phyloP scores from a whole-genome alignment of 2,888 invertebrate species.

The Portevinia maculata region DNA sequence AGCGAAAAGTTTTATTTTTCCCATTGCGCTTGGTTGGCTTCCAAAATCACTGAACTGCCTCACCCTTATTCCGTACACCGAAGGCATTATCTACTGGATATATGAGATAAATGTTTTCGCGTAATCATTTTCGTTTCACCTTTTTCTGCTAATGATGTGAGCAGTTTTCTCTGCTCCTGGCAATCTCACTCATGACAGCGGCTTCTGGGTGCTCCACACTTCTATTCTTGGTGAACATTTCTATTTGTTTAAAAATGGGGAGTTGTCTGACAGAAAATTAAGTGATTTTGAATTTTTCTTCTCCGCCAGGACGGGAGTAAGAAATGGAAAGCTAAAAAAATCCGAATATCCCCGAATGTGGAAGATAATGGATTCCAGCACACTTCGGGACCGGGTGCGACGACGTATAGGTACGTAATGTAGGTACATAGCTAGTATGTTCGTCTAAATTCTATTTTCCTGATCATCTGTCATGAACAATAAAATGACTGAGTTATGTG shows the following conservation, averaged over 20 bases:
- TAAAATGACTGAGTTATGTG: conserved; percentile 71
- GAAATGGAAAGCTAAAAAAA: conserved; percentile 13
- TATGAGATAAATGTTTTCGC: conserved; percentile 73
- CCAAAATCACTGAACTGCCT: conserved; percentile 47
- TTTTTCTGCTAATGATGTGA: conserved; percentile 70
- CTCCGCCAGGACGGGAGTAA: conserved; percentile 1
- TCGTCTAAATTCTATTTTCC: conserved; percentile 70
- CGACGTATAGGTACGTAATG: conserved; percentile 24
- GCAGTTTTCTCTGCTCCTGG: conserved; percentile 32
- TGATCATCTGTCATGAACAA: conserved; percentile 74
- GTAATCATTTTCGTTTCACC: conserved; percentile 72
- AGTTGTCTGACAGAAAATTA: conserved; percentile 70
- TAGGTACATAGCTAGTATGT: conserved; percentile 15
- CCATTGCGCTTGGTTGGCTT: conserved; percentile 49
- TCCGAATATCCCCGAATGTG: conserved; percentile 45
- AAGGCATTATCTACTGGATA: conserved; percentile 51
- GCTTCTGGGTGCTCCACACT: conserved; percentile 23
- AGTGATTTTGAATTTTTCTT: conserved; percentile 72
- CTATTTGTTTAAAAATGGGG: conserved; percentile 65
- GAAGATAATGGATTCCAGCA: conserved; percentile 48
- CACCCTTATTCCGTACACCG: conserved; percentile 22
- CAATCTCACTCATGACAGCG: conserved; percentile 18
- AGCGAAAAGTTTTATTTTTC: conserved; percentile 59
- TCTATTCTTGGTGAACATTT: conserved; percentile 41
- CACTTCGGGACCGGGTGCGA: conserved; percentile 20